phyloP scores from a whole-genome alignment of 2,797 vertebrate genomes.

The Clarias fuscus region DNA sequence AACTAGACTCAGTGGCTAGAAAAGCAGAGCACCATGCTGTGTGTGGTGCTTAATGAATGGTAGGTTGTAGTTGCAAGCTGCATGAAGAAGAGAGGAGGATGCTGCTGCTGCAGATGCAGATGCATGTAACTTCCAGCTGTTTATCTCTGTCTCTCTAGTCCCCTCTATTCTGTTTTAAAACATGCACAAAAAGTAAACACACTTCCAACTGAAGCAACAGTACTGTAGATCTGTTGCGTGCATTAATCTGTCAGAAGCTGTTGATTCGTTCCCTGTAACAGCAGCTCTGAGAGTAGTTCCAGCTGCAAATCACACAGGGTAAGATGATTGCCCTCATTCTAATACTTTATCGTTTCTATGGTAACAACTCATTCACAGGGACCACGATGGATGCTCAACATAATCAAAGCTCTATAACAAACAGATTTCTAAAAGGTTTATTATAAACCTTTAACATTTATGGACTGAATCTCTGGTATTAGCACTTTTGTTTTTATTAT shows the following conservation, averaged over 20 bases:
- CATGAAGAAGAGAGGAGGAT: neutral
- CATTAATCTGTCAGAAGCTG: neutral
- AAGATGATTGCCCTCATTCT: constrained; percentile 1
- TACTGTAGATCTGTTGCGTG: neutral
- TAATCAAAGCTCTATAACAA: neutral
- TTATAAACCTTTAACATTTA: neutral
- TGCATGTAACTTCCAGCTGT: constrained; percentile 26
- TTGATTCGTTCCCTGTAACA: neutral
- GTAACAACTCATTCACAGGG: constrained; percentile 16
- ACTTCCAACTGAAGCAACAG: neutral
- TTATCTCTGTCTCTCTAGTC: neutral
- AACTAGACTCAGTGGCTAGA: neutral
- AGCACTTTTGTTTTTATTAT: neutral
- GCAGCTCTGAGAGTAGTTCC: neutral
- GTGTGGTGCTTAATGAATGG: constrained; percentile 17
- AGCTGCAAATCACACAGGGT: neutral
- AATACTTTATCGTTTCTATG: constrained; percentile 28
- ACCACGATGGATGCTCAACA: neutral
- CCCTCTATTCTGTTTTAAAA: neutral
- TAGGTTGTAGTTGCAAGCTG: constrained; percentile 14
- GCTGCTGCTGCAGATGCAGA: constrained; percentile 20
- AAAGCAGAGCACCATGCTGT: constrained; percentile 3
- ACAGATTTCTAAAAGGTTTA: neutral
- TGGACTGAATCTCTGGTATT: neutral
- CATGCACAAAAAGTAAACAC: neutral